Conservation (phyloP, 2,888 invertebrate genomes). For the Hanleya hanleyi region DNA sequence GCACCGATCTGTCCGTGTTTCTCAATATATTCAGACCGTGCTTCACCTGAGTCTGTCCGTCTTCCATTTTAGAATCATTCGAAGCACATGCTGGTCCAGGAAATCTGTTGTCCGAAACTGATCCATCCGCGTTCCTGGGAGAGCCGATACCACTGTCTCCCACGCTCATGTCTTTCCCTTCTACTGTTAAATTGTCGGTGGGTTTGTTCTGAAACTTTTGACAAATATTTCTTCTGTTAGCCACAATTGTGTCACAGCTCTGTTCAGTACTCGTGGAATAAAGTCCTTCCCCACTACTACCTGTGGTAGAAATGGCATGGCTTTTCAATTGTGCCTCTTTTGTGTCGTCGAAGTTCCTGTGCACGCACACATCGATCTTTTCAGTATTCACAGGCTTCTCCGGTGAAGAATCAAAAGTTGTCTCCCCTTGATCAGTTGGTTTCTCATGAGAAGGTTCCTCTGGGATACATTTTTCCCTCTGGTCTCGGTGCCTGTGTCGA, state of each 20-base stretch:
- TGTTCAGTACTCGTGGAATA: constrained; percentile 50
- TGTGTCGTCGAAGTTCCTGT: background rate
- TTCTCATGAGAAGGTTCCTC: background rate
- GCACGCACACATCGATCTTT: background rate
- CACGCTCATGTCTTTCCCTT: constrained; percentile 44
- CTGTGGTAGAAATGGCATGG: constrained; percentile 31
- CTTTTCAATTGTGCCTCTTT: background rate
- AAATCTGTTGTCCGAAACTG: background rate
- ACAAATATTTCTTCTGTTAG: background rate
- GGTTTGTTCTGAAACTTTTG: constrained; percentile 25
- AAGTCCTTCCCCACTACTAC: constrained; percentile 32
- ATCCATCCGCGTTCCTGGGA: constrained; percentile 33
- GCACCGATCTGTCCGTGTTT: background rate
- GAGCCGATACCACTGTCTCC: constrained; percentile 64
- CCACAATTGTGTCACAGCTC: constrained; percentile 54
- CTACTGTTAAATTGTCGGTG: constrained; percentile 37
- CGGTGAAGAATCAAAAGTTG: background rate
- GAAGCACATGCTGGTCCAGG: constrained; percentile 9
- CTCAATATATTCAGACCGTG: constrained; percentile 8
- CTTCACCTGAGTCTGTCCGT: background rate
- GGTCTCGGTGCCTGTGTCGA: background rate
- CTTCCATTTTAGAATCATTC: constrained; percentile 9
- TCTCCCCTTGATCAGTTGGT: background rate
- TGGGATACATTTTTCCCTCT: background rate
- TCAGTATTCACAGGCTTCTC: background rate